Conservation (phyloP, 2,888 invertebrate genomes). For the Drosophila ustulata region DNA sequence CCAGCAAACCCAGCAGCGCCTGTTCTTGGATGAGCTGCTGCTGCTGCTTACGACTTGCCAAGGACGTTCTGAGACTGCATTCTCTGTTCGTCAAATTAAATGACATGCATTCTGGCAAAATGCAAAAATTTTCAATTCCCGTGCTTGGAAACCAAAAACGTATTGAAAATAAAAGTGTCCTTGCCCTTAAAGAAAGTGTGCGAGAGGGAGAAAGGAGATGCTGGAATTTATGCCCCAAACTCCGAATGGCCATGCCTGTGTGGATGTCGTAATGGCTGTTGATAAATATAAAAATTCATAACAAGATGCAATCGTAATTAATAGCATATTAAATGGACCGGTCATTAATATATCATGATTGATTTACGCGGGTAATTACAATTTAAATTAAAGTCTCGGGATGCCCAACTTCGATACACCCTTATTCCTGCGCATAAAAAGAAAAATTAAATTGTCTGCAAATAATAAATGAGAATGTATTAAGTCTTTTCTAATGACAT, state of each 20-base stretch:
- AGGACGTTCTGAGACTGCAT: constrained; percentile 61
- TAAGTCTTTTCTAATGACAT: no score
- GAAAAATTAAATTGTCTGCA: no score
- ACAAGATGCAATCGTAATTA: constrained; percentile 72
- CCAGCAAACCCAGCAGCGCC: neutral
- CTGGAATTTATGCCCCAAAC: neutral
- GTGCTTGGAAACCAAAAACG: constrained; percentile 11
- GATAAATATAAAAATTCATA: constrained; percentile 50
- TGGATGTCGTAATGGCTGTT: constrained; percentile 42
- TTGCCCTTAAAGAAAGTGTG: constrained; percentile 4
- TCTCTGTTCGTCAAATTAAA: constrained; percentile 53
- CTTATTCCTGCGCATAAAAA: neutral
- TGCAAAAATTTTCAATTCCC: constrained; percentile 34
- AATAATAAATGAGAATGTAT: no score
- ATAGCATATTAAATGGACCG: constrained; percentile 69
- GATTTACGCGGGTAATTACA: constrained; percentile 74
- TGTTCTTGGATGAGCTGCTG: neutral
- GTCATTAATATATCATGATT: constrained; percentile 66
- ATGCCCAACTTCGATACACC: neutral
- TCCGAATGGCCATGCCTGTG: neutral
- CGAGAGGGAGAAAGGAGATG: neutral
- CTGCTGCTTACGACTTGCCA: constrained; percentile 46
- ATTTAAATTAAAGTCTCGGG: neutral
- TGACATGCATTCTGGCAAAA: constrained; percentile 50
- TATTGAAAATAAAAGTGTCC: constrained; percentile 39